Percentiles rank a stretch among this genome's conserved stretches.
These are phyloP conservation scores for Apodemia mormo DNA, from an alignment of 2,888 invertebrate species.

Conservation along the genomic window DNA sequence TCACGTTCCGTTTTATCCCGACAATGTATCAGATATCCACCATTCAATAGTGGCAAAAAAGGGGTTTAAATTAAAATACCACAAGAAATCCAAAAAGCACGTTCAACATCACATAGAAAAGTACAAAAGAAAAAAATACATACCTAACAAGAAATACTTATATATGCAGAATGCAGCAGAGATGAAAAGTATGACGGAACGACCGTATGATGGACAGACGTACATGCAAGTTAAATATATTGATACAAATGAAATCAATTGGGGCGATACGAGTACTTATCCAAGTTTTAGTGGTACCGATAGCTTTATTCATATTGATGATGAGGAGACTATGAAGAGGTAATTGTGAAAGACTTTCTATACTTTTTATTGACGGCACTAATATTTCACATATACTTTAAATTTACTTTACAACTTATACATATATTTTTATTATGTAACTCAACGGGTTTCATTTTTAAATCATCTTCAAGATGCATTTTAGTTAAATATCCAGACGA, in stretches of 20 bases:
- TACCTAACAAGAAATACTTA: conserved; percentile 55
- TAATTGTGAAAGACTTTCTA: conserved; percentile 45
- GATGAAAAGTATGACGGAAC: conserved; percentile 56
- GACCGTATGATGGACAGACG: conserved; percentile 66
- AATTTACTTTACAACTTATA: no score
- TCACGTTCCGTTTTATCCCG: conserved; percentile 50
- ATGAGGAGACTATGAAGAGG: conserved; percentile 93
- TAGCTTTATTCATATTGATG: conserved; percentile 93
- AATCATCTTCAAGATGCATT: no score
- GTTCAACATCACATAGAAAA: conserved; percentile 50
- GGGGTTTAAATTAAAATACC: conserved; percentile 61
- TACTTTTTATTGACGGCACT: no score
- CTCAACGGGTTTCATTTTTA: no score
- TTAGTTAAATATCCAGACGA: no score
- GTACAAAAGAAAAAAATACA: conserved; percentile 60
- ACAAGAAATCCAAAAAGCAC: conserved; percentile 61
- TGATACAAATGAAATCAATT: conserved; percentile 65
- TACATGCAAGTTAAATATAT: conserved; percentile 78
- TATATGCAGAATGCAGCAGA: conserved; percentile 46
- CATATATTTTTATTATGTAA: no score
- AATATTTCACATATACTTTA: no score
- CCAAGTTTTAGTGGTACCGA: conserved; percentile 92
- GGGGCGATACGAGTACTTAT: conserved; percentile 69
- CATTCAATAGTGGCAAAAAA: conserved; percentile 69
- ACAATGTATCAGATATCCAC: conserved; percentile 59